Evolutionary conservation across 2,797 vertebrate genomes (phyloP), one percentile per base, ranked within the genome.

Genomic region (Halcyon chelicuti): DNA sequence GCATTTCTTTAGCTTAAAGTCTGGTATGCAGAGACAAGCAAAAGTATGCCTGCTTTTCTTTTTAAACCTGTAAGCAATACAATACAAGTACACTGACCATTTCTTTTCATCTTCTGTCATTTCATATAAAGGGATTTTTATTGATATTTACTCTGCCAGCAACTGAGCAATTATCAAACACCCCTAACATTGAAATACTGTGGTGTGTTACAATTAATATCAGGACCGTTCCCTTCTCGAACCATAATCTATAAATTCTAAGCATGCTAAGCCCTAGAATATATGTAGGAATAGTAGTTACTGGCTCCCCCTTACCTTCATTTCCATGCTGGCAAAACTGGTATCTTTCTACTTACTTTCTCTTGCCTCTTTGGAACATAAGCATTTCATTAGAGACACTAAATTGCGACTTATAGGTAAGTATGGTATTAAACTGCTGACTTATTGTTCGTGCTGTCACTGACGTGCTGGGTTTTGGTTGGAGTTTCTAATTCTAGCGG

Each of bases 91-190:
- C 22, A 68, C 47, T 57, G 31, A 58, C 23, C 13, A 7, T 80
- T 95, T 95, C 4, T 80, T 87, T 87, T 79, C 6, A 10, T 44
- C 14, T 82, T 93, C 47, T 86, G 9, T 63, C 47, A 3, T 76
- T 5, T 62, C 81, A 12, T 29, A 1, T 65, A 23, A 55, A 18
- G 35, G 15, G 1, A 0, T 0, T 0, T 58, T 86, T 62, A 40
- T 17, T 74, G 10, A 2, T 57, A 51, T 16, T 68, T 88, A n/a
- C 26, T 74, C 46, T 87, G 28, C 57, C 52, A 80, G 15, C 7
- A 68, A 17, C 42, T 28, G n/a, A 86, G 55, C 49, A 58, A 23
- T 72, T 86, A 77, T 85, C 12, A 79, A 90, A 71, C 28, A 77
- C 5, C 65, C 40, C 23, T 80, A n/a, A 74, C 42, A 68, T 37